phyloP scores from a whole-genome alignment of 2,797 vertebrate genomes.

The Nothura maculosa region DNA sequence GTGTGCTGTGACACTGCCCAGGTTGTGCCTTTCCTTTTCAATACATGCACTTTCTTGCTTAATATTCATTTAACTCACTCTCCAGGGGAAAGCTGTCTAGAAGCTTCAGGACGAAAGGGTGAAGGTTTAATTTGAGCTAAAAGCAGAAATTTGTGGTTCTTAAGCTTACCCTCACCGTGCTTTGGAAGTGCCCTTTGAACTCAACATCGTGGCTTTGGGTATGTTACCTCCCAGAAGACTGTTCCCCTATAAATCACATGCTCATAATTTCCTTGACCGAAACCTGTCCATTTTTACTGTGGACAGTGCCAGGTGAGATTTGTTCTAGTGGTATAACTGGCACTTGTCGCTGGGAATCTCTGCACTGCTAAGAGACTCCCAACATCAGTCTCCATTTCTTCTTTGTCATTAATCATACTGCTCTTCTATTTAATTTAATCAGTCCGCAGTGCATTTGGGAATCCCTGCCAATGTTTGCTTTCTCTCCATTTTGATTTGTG shows the following conservation, averaged over 20 bases:
- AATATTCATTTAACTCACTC: background rate
- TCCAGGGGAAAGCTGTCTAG: background rate
- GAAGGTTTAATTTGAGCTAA: background rate
- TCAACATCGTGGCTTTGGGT: background rate
- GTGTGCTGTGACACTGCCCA: background rate
- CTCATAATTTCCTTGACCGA: background rate
- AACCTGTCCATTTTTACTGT: background rate
- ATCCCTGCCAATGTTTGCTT: background rate
- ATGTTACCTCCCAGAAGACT: background rate
- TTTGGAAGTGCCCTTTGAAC: background rate
- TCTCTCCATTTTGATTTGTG: background rate
- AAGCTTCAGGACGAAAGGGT: background rate
- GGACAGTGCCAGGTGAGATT: background rate
- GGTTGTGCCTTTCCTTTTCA: background rate
- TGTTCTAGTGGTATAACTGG: background rate
- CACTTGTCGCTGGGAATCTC: background rate
- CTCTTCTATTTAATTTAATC: background rate
- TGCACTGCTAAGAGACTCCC: background rate
- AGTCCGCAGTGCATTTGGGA: background rate
- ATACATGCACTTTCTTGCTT: background rate
- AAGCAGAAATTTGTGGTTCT: background rate
- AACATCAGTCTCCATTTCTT: background rate
- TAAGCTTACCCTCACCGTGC: accelerated
- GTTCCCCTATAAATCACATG: background rate
- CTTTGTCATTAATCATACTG: background rate